Conservation (phyloP, 2,797 vertebrate species). For the Rallus crepitans region DNA sequence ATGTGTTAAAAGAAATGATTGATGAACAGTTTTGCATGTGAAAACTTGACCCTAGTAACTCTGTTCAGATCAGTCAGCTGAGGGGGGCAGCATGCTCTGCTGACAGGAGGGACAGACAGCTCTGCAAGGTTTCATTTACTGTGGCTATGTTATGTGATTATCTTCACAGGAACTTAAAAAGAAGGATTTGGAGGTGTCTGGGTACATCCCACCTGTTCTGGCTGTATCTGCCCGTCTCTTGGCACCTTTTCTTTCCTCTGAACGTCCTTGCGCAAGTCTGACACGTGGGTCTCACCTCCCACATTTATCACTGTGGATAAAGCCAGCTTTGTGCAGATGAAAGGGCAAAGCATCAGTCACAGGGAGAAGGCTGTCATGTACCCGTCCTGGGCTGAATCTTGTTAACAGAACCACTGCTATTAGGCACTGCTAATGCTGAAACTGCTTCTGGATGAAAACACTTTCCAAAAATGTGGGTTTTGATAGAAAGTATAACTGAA, state of each 20-base stretch:
- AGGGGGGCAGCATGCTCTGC: neutral
- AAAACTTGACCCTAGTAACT: neutral
- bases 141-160: neutral
- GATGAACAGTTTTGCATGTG: neutral
- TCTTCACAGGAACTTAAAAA: neutral
- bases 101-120: neutral
- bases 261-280: neutral
- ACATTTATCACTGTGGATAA: neutral
- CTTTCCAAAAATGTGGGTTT: neutral
- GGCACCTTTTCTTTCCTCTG: accelerated
- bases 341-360: neutral
- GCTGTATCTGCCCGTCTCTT: neutral
- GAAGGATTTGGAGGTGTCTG: neutral
- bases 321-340: neutral
- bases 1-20: neutral
- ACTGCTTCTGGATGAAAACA: neutral
- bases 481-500: neutral
- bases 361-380: neutral
- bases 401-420: neutral
- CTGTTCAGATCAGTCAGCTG: neutral
- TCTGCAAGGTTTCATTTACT: neutral
- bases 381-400: neutral
- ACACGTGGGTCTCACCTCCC: neutral
- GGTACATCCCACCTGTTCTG: neutral
- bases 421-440: neutral